Conservation (phyloP, 2,113 vertebrate species). For the Lipotes vexillifer region DNA sequence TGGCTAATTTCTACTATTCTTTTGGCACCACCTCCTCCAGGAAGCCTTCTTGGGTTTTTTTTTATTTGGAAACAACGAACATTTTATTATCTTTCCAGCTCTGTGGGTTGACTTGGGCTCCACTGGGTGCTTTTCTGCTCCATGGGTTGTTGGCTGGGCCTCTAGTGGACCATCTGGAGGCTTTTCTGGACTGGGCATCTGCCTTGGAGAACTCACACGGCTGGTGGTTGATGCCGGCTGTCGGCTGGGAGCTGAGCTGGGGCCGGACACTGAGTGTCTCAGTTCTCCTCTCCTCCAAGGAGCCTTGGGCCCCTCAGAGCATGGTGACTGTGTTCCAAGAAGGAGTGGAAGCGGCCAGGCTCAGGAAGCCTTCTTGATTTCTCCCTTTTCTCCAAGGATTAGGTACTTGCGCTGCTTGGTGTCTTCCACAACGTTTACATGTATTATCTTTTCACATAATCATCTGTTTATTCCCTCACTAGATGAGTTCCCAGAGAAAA, state of each 20-base stretch:
- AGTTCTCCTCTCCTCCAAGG: neutral
- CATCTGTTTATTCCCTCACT: neutral
- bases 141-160: neutral
- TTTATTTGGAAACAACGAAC: neutral
- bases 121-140: neutral
- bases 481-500: neutral
- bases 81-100: neutral
- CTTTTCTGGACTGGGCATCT: neutral
- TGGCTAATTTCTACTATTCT: neutral
- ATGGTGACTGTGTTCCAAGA: neutral
- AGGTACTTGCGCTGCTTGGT: neutral
- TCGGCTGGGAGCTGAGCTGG: neutral
- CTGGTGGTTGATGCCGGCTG: neutral
- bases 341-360: neutral
- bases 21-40: neutral
- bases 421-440: no score
- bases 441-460: neutral
- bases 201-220: neutral
- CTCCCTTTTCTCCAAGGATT: neutral
- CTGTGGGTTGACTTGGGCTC: neutral
- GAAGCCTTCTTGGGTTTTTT: neutral
- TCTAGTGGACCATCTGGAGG: neutral
- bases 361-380: neutral
- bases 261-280: neutral
- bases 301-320: neutral